Evolutionary conservation across 2,888 invertebrate genomes (phyloP).

Genomic region (Blastobasis adustella): DNA sequence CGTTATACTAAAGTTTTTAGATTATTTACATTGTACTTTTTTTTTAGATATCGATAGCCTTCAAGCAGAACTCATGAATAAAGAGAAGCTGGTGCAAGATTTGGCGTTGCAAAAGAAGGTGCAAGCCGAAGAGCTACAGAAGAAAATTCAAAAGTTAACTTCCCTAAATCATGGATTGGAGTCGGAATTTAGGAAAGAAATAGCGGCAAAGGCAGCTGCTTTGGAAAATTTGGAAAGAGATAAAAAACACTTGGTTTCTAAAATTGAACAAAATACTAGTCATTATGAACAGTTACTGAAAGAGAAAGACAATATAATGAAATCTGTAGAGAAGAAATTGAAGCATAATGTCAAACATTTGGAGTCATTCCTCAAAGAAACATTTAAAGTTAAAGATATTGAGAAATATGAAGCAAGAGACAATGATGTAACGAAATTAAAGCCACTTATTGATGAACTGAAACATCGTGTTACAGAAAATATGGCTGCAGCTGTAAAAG

Average conservation of each 20-base stretch:
- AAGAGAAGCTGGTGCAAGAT: background rate
- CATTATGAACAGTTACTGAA: conserved; percentile 32
- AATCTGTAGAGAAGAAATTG: conserved; percentile 3
- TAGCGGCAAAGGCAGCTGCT: conserved; percentile 22
- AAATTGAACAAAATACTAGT: conserved; percentile 36
- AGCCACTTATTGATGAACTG: background rate
- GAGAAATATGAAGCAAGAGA: conserved; percentile 25
- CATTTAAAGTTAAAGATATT: conserved; percentile 3
- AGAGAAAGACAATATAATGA: conserved; percentile 37
- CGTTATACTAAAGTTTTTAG: background rate
- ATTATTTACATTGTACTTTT: background rate
- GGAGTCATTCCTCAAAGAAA: conserved; percentile 23
- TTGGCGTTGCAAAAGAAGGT: background rate
- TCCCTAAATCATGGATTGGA: conserved; percentile 21
- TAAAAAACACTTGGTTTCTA: conserved; percentile 36
- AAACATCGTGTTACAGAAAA: conserved; percentile 10
- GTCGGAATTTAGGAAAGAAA: conserved; percentile 25
- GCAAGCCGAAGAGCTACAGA: conserved; percentile 18
- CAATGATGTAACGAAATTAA: background rate
- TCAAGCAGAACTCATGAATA: background rate
- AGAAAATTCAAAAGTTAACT: conserved; percentile 21
- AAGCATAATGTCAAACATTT: conserved; percentile 16
- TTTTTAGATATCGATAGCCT: background rate
- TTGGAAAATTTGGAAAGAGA: conserved; percentile 32
- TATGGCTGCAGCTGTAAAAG: conserved; percentile 13